Base-by-base conservation (phyloP, 2,797 vertebrate species). In the Phylloscopus collybita region DNA sequence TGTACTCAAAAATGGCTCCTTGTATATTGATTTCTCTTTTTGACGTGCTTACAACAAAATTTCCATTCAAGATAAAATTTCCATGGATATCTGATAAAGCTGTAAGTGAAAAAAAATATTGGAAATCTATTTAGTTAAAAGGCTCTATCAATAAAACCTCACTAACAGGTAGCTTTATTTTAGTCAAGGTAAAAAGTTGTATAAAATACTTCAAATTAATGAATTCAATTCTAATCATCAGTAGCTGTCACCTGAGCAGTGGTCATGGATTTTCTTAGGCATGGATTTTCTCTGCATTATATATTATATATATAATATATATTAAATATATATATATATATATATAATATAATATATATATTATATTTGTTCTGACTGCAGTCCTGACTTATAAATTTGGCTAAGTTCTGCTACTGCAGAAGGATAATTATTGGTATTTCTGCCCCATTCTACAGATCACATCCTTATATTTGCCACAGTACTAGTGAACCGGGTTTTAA, bases 41-140 rank as follows among this genome's bases (percentile, higher is more conserved):
- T 96, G 99, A 99, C 98, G 99, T 99, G 97, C 98, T 99, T 95
- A 99, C 99, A 97, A 99, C 98, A 97, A 99, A 99, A 98, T 99
- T 99, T 90, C 99, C 99, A 92, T 99, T 99, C 92, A 99, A 98
- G 76, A 99, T 97, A 92, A 98, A 99, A 97, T 99, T 99, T 90
- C 99, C 99, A 47, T 98, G 98, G 95, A 97, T 96, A 92, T 99
- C 99, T 65, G 99, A 99, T 94, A 99, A 98, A 53, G 99, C 99
- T 99, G 96, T 25, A 95, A 96, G 62, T 56, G 88, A 75, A 96
- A 91, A 11, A 96, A 95, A 92, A 74, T 69, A 92, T 44, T 29
- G 93, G 61, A 60, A 59, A 83, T 65, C 11, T 67, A 73, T 70
- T 89, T 90, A 75, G 71, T 74, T 42, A 96, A 92, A 82, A 40